A percentile compares a stretch with the other conserved stretches of the same genome.
phyloP scores from a whole-genome alignment of 1,140 invertebrate species.

The Zophobas morio region DNA sequence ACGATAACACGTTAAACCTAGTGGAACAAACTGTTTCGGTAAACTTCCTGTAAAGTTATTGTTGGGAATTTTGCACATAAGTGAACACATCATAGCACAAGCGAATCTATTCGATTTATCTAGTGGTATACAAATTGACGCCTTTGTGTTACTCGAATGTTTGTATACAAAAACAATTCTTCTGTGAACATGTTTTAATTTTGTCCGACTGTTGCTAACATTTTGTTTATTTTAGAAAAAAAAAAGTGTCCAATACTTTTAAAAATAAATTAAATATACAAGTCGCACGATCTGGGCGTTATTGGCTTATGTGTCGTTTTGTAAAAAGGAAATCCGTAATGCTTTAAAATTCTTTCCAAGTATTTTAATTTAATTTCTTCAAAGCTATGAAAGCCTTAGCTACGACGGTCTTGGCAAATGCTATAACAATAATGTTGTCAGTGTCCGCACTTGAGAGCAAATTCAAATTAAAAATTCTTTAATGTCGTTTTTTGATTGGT shows the following conservation, averaged over 20 bases:
- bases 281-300: too few species aligned
- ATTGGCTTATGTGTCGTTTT: not conserved
- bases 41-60: conserved; percentile 41
- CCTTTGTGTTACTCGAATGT: not conserved
- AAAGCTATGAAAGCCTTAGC: not conserved
- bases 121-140: conserved; percentile 1
- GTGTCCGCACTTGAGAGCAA: not conserved
- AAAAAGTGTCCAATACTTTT: too few species aligned
- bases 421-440: not conserved
- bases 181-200: too few species aligned
- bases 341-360: not conserved
- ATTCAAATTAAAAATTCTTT: not conserved
- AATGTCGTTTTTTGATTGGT: not conserved
- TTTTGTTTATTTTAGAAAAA: too few species aligned
- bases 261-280: too few species aligned
- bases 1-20: conserved; percentile 31
- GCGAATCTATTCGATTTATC: conserved; percentile 9
- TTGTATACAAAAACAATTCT: too few species aligned
- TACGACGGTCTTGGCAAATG: not conserved
- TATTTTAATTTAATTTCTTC: conserved; percentile 1
- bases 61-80: conserved; percentile 34
- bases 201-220: too few species aligned
- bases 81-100: conserved; percentile 27
- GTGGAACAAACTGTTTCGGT: conserved; percentile 35
- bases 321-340: not conserved